These are phyloP conservation scores for Sarcophilus harrisii DNA, from an alignment of 2,797 vertebrate species.

Conservation along the genomic window DNA sequence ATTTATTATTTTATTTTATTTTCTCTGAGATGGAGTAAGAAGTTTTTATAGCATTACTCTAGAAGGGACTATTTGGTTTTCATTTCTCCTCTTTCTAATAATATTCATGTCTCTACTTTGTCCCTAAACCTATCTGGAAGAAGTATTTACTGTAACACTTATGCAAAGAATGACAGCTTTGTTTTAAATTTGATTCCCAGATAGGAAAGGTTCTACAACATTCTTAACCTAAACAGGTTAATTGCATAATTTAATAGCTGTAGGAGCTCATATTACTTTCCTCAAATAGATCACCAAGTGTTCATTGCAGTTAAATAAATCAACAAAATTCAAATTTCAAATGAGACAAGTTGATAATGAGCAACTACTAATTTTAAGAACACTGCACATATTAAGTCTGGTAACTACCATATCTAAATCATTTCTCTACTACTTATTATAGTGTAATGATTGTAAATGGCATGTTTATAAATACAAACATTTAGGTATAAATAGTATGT, in stretches of 20 bases:
- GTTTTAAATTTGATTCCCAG: constrained; percentile 48
- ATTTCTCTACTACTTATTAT: constrained; percentile 5
- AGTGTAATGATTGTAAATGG: constrained; percentile 25
- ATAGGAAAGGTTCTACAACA: neutral
- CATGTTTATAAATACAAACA: constrained; percentile 53
- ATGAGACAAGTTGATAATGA: constrained; percentile 40
- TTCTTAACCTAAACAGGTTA: constrained; percentile 1
- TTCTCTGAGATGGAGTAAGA: neutral
- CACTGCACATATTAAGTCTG: constrained; percentile 39
- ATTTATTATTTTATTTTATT: neutral
- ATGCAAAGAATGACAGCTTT: neutral
- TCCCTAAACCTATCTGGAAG: constrained; percentile 41
- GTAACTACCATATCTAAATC: constrained; percentile 47
- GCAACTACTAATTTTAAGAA: constrained; percentile 57
- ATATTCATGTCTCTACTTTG: neutral
- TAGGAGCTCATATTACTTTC: constrained; percentile 20
- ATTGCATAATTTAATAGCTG: neutral
- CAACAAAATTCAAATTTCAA: constrained; percentile 57
- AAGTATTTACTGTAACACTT: constrained; percentile 11
- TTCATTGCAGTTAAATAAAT: constrained; percentile 35
- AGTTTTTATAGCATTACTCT: constrained; percentile 6
- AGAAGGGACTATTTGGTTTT: constrained; percentile 4
- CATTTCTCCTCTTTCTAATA: neutral
- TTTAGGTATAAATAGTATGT: constrained; percentile 44
- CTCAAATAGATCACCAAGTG: constrained; percentile 31